These are phyloP conservation scores for Drosophila kokeensis DNA, from an alignment of 2,888 invertebrate species.

Conservation along the genomic window DNA sequence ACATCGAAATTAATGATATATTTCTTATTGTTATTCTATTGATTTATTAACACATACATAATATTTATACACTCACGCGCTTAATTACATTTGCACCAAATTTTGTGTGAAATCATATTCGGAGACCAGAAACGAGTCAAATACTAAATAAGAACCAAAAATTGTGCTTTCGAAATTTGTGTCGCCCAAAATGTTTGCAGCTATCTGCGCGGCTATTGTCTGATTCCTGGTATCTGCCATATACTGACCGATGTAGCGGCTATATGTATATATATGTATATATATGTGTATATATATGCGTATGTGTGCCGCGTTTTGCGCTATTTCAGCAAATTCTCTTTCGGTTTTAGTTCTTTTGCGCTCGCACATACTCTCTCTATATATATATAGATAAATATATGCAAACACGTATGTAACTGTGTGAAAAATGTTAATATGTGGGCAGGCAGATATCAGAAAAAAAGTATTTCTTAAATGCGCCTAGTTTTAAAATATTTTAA, in stretches of 20 bases:
- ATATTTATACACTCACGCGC: not conserved
- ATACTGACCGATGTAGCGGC: slow-evolving; percentile 22
- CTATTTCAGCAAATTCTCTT: slow-evolving; percentile 60
- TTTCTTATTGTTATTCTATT: not conserved
- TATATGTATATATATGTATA: slow-evolving; percentile 4
- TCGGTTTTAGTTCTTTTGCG: slow-evolving; percentile 14
- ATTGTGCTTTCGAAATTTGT: slow-evolving; percentile 56
- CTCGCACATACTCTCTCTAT: slow-evolving; percentile 9
- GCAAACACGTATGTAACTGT: slow-evolving; percentile 8
- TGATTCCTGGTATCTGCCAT: slow-evolving; percentile 37
- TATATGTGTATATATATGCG: slow-evolving; percentile 2
- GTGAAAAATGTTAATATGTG: slow-evolving; percentile 16
- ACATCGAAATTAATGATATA: not conserved
- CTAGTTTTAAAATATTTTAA: slow-evolving; percentile 4
- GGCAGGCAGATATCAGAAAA: slow-evolving; percentile 13
- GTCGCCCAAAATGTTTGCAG: slow-evolving; percentile 52
- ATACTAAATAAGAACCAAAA: slow-evolving; percentile 25
- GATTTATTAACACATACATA: not conserved
- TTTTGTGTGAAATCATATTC: slow-evolving; percentile 9
- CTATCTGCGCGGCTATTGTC: slow-evolving; percentile 55
- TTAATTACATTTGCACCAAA: slow-evolving; percentile 11
- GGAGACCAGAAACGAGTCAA: slow-evolving; percentile 22
- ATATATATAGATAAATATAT: slow-evolving; percentile 2
- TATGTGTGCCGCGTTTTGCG: slow-evolving; percentile 38
- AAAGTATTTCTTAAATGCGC: slow-evolving; percentile 13